phyloP scores from a whole-genome alignment of 1,140 invertebrate genomes.

The Marisa cornuarietis region DNA sequence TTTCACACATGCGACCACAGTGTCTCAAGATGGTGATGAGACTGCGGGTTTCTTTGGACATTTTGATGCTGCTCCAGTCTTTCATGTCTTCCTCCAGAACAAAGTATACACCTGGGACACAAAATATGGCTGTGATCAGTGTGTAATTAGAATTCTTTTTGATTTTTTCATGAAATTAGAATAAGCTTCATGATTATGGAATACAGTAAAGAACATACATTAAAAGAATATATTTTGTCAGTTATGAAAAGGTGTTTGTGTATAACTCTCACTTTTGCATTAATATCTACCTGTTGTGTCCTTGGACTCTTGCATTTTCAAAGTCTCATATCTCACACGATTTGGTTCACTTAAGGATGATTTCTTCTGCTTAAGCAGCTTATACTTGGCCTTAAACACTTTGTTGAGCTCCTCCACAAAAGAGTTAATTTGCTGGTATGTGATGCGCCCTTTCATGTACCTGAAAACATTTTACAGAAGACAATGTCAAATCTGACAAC shows the following conservation, averaged over 20 bases:
- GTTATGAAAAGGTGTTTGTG: not conserved
- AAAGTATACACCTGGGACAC: constrained; percentile 56
- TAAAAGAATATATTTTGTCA: no score
- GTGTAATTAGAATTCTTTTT: not conserved
- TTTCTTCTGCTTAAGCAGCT: constrained; percentile 51
- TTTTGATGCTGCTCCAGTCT: constrained; percentile 45
- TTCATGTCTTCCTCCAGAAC: constrained; percentile 58
- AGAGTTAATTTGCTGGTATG: constrained; percentile 53
- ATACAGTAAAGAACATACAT: not conserved
- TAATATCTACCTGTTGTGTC: constrained; percentile 54
- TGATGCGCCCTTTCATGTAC: constrained; percentile 61
- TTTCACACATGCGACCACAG: constrained; percentile 54
- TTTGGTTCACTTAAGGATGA: constrained; percentile 48
- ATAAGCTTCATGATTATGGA: not conserved
- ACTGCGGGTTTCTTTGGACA: constrained; percentile 46
- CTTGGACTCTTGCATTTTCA: constrained; percentile 54
- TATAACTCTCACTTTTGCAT: no score
- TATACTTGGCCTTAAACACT: constrained; percentile 55
- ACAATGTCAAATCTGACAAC: not conserved
- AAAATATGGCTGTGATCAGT: constrained; percentile 3
- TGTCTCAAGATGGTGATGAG: constrained; percentile 58
- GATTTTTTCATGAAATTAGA: not conserved
- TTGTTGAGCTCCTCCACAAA: constrained; percentile 58
- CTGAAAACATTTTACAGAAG: constrained; percentile 26
- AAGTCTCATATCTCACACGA: constrained; percentile 48